Conservation (phyloP, 2,113 vertebrate species). For the Psittacula cyanocephala region DNA sequence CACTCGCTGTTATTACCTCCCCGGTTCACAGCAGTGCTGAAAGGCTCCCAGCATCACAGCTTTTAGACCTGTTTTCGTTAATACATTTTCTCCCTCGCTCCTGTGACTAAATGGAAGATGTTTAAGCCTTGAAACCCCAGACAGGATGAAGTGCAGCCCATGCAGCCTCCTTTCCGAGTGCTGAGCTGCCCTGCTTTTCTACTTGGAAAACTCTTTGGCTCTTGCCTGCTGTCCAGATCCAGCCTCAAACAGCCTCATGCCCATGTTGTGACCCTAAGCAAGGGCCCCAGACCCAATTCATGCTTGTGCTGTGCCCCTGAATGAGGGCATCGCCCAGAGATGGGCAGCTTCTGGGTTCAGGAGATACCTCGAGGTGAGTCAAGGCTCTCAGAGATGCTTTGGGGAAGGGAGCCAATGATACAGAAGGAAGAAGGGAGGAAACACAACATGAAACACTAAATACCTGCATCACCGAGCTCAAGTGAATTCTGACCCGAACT, state of each 20-base stretch:
- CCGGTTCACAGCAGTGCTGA: background rate
- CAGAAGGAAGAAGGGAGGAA: background rate
- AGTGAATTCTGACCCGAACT: background rate
- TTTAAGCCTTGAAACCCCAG: background rate
- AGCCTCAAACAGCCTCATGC: rapidly evolving
- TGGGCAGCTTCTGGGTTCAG: background rate
- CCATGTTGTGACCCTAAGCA: rapidly evolving
- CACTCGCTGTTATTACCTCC: background rate
- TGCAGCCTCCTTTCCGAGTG: background rate
- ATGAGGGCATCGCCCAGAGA: rapidly evolving
- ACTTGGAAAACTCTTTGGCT: background rate
- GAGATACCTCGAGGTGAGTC: background rate
- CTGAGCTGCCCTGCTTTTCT: background rate
- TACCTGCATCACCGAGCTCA: background rate
- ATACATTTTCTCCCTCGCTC: background rate
- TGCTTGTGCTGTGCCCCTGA: background rate
- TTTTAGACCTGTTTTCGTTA: background rate
- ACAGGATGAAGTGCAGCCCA: background rate
- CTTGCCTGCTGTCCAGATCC: background rate
- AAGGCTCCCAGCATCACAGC: background rate
- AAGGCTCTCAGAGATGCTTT: rapidly evolving
- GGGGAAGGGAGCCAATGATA: rapidly evolving
- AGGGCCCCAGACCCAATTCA: rapidly evolving
- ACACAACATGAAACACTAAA: background rate
- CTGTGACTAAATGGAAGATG: background rate